Evolutionary conservation across 2,888 invertebrate genomes (phyloP), one percentile per base, ranked within the genome.

Genomic region (Allygus modestus): DNA sequence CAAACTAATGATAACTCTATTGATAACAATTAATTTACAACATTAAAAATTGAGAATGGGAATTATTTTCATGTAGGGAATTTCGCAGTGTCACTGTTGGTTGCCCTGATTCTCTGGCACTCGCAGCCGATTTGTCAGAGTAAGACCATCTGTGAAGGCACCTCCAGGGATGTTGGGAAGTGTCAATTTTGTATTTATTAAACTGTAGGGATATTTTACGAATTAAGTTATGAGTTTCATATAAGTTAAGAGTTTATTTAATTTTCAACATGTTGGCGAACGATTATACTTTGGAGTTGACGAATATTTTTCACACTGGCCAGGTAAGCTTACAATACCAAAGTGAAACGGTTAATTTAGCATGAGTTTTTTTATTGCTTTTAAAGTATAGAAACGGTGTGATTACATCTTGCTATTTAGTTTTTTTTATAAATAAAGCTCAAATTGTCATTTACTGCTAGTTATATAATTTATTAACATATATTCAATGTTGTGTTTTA

Each of bases 271-370:
- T 88, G 88, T 87, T 88, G 87, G 94, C 95, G 82, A 95, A 95
- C 89, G 97, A 97, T 89, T 97, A 97, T 91, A 94, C 96, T 79
- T 92, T 98, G 89, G 97, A 98, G 90, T 92, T 97, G 88, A 94
- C 95, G 89, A 97, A 96, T 91, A 96, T 98, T 84, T 97, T 95
- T 89, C 97, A 97, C 90, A 97, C 96, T 43, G 96, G 97, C 85
- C 96, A 96, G 93, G 96, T 96, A 90, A 92, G 92, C n/a, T n/a
- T n/a, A n/a, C n/a, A n/a, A n/a, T n/a, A n/a, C n/a, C n/a, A n/a
- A n/a, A n/a, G n/a, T n/a, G n/a, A n/a, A n/a, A n/a, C n/a, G n/a
- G n/a, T n/a, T n/a, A n/a, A n/a, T n/a, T n/a, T n/a, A n/a, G n/a
- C n/a, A n/a, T n/a, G n/a, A n/a, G n/a, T n/a, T n/a, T n/a, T n/a